Base-by-base conservation (phyloP, 2,888 invertebrate species). In the Spodoptera littoralis region DNA sequence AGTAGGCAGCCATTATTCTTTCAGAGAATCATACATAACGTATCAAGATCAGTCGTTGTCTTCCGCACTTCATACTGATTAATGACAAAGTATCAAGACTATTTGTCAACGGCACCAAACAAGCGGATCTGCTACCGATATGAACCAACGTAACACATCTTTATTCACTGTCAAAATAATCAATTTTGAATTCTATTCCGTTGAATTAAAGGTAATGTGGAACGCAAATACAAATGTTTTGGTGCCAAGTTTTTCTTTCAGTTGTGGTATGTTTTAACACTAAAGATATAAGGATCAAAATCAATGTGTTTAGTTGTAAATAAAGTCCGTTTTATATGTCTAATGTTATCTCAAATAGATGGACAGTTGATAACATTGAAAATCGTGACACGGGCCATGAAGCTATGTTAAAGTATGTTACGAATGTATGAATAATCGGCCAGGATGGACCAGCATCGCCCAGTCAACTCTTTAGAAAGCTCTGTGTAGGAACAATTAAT, bases 61-160 rank as follows among this genome's bases (percentile, higher is more conserved):
- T 60, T 62, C 48, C 46, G 47, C 79, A 75, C 67, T 59, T 41
- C 48, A 53, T 30, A 2, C 76, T 84, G 85, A 88, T 86, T 83
- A 85, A 88, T 84, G 84, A 77, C 60, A 56, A 55, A 64, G 61
- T 52, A 73, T 72, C 67, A 42, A 65, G 76, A 78, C 84, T 81
- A 87, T 88, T 88, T 86, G 85, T 88, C 88, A 87, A 82, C 81
- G 76, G 60, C 76, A 24, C 42, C 30, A 62, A 72, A 70, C 79
- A 76, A 78, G 78, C 79, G 76, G 81, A 84, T 84, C 76, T 73
- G 81, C 77, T 80, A 56, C 43, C 56, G 75, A 83, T 80, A 81
- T 24, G 72, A 62, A 50, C 62, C 62, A 77, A 76, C 79, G 73
- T 8, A 36, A 36, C 36, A 9, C 8, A 9, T 9, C 36, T 36